These are phyloP conservation scores for Pangasius djambal DNA, from an alignment of 2,797 vertebrate genomes.

Conservation along the genomic window DNA sequence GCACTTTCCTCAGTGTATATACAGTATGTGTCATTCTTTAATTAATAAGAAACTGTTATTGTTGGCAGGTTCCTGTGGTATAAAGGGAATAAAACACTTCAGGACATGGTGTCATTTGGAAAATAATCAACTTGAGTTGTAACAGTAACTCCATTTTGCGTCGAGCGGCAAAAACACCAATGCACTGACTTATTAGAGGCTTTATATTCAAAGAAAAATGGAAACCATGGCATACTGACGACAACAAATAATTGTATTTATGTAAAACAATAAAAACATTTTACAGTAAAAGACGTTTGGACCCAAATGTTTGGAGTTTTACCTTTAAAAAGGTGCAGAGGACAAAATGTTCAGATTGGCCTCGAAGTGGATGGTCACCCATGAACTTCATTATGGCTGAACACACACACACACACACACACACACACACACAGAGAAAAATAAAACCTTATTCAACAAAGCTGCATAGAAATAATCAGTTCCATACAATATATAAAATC, in stretches of 20 bases:
- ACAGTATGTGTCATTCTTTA: not conserved
- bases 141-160: too few relatives aligned
- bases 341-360: slow-evolving; percentile 84
- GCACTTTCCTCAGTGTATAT: too few relatives aligned
- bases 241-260: not conserved
- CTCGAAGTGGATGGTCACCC: slow-evolving; percentile 85
- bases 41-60: too few relatives aligned
- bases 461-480: not conserved
- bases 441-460: not conserved
- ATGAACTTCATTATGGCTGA: slow-evolving; percentile 95
- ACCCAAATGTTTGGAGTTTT: slow-evolving; percentile 9
- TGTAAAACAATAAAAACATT: not conserved
- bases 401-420: slow-evolving; percentile 21
- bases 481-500: not conserved
- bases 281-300: not conserved
- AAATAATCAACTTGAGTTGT: too few relatives aligned
- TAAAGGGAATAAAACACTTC: not conserved
- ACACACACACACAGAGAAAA: not conserved
- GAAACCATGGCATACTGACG: not conserved
- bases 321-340: slow-evolving; percentile 89
- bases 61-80: not conserved
- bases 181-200: too few relatives aligned
- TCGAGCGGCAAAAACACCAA: too few relatives aligned
- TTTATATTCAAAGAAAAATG: not conserved
- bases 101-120: too few relatives aligned